Evolutionary conservation across 2,888 invertebrate genomes (phyloP), one percentile per base, ranked within the genome.

Genomic region (Luperina testacea): DNA sequence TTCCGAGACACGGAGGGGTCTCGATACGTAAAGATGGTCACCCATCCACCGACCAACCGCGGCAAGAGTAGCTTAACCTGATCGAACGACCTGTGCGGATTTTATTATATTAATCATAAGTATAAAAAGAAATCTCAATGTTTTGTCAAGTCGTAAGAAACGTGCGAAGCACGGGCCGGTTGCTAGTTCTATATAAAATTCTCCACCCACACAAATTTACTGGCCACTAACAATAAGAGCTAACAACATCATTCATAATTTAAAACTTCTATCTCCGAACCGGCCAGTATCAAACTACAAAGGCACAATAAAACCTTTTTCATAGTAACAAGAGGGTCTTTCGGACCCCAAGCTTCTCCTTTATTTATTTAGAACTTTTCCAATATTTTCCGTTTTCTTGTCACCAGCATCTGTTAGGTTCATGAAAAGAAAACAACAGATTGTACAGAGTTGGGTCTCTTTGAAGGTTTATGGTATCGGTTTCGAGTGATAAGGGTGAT

Each of bases 341-440:
- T 79, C 53, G 72, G 57, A 61, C 27, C 71, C 68, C 38, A 71
- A 73, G 15, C 67, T 84, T 57, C 71, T 51, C 72, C 79, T 84
- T 91, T 91, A 91, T 91, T 91, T 91, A 91, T 90, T 91, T 91
- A 91, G 75, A 93, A 93, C 89, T 93, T 94, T 92, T 94, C 91
- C 93, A 94, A 94, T 94, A 93, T 92, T 91, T 91, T 84, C 77
- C 77, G 53, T 78, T 86, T 86, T 78, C 85, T 89, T 90, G 93
- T 92, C 93, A 87, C 80, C 83, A 84, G 78, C 94, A 93, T 90
- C 93, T 92, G 86, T 90, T 85, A 73, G 77, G 20, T 90, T 88
- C 87, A 90, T 90, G 87, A 89, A 90, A 90, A 70, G 74, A 72
- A 82, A 85, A 88, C 81, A 88, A 83, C 80, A 80, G 71, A 79